These are phyloP conservation scores for Setophaga kirtlandii DNA, from an alignment of 2,113 vertebrate species.

Conservation along the genomic window DNA sequence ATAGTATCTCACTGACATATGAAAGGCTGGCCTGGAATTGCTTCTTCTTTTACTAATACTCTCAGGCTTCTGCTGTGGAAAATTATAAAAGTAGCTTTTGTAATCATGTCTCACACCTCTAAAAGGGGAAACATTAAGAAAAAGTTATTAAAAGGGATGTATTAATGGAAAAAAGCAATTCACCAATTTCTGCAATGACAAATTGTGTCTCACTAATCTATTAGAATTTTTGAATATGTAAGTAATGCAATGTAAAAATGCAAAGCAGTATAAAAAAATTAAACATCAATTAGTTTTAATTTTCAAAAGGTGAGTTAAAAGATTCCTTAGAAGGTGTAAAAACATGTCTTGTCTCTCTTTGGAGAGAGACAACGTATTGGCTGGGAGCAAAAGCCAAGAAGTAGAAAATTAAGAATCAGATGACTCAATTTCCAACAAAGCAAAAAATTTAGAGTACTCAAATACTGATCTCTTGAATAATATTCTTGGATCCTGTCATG, in stretches of 20 bases:
- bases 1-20: background rate
- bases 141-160: background rate
- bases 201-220: background rate
- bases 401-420: background rate
- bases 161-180: background rate
- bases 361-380: background rate
- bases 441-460: background rate
- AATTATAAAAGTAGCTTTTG: slow-evolving; percentile 8
- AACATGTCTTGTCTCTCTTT: background rate
- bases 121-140: background rate
- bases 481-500: background rate
- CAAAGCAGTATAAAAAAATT: background rate
- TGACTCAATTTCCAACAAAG: background rate
- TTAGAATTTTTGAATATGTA: background rate
- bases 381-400: background rate
- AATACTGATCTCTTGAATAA: background rate
- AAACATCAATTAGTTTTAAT: background rate
- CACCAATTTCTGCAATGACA: background rate
- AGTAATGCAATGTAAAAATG: background rate
- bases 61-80: background rate
- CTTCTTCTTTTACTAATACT: background rate
- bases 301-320: background rate
- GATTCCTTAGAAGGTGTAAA: background rate
- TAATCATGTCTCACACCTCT: background rate
- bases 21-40: background rate